Base-by-base conservation (phyloP, 1,140 invertebrate species). In the Drosophila tani region DNA sequence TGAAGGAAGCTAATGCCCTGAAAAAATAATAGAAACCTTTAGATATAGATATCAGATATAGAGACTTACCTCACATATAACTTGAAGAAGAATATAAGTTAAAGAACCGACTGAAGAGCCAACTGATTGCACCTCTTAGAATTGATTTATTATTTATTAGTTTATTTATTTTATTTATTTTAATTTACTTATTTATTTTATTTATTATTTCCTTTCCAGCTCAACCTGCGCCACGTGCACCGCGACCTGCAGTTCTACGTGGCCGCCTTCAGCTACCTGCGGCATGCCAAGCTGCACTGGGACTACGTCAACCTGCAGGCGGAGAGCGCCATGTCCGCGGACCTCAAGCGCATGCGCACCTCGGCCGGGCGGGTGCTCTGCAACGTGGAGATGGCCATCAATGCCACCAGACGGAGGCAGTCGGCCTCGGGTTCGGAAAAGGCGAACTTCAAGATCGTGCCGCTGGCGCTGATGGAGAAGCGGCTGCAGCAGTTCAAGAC, bases 181-280 rank as follows among this genome's bases (percentile, higher is more conserved):
- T 24, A 29, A 6, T 29, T 29, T 29, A 7, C 7, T 29, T 2
- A 7, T 7, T 12, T 32, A 14, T 27, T 29, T 29, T 6, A 24
- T 53, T 45, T 64, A 9, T 15, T 67, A 2, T 15, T 3, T 43
- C 69, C 1, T 6, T 75, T 82, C 0, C 77, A 91, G 90, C 7
- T 91, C 5, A 35, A 60, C 2, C 50, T 91, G 21, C 90, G 90
- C 6, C 79, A 74, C 24, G 69, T 73, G 14, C 87, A 91, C 57
- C 68, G 74, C 12, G 82, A 91, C 27, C 19, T 91, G 32, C 90
- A 91, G n/a, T 70, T 83, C 14, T 91, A 90, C 14, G 85, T 90
- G 40, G 90, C 79, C 27, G 64, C 77, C 24, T 91, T 91, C 9
- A 82, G 77, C 29, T 91, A 91, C 47, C 21, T 91, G 41, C 71